Percentiles rank a stretch among this genome's conserved stretches.
Evolutionary conservation across 2,113 vertebrate genomes (phyloP).

Genomic region (Phaetusa simplex): DNA sequence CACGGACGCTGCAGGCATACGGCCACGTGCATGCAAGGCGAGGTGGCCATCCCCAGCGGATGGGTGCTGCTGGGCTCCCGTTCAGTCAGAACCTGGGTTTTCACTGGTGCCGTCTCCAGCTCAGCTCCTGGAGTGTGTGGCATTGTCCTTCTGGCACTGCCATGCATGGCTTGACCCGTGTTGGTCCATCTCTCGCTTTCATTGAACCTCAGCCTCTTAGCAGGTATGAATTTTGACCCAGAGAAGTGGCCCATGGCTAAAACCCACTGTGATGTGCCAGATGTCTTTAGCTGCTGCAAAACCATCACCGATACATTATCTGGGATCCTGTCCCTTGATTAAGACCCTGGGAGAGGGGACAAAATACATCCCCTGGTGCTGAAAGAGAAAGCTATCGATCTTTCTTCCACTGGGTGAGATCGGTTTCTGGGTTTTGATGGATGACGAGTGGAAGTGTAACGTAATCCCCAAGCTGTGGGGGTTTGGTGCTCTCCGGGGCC

Average conservation of each 20-base stretch:
- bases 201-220: not conserved
- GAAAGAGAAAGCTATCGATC: slow-evolving; percentile 71
- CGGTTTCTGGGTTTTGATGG: slow-evolving; percentile 54
- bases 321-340: slow-evolving; percentile 59
- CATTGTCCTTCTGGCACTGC: not conserved
- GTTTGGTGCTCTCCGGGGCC: not conserved
- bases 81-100: not conserved
- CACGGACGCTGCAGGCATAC: rapidly evolving
- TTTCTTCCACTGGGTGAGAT: slow-evolving; percentile 54
- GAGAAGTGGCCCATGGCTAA: not conserved
- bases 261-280: slow-evolving; percentile 28
- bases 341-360: slow-evolving; percentile 54
- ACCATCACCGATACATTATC: slow-evolving; percentile 10
- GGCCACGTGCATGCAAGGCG: rapidly evolving
- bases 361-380: slow-evolving; percentile 57
- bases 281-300: not conserved
- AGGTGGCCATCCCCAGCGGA: not conserved
- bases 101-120: not conserved
- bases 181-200: not conserved
- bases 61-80: not conserved
- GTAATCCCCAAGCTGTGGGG: slow-evolving; percentile 34
- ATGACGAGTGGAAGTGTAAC: slow-evolving; percentile 58
- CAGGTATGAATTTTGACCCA: not conserved
- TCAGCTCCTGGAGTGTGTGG: not conserved
- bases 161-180: not conserved